Percentiles rank a stretch among this genome's conserved stretches.
Evolutionary conservation across 2,888 invertebrate genomes (phyloP).

Genomic region (Syritta pipiens): DNA sequence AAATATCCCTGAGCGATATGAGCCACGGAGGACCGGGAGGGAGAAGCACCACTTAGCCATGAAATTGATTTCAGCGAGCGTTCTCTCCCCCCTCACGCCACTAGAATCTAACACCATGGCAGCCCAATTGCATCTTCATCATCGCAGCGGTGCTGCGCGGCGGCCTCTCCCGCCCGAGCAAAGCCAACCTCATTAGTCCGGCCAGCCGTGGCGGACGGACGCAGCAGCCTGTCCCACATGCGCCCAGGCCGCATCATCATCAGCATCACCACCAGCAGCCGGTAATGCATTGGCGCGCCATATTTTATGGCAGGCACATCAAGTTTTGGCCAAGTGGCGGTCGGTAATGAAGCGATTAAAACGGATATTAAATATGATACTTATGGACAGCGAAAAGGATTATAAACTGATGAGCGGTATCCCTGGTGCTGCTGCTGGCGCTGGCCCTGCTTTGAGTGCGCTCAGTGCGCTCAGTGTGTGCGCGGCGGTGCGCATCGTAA

Average conservation of each 20-base stretch:
- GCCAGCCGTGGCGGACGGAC: slow-evolving; percentile 34
- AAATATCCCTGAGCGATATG: not conserved
- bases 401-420: slow-evolving; percentile 54
- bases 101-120: slow-evolving; percentile 43
- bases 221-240: slow-evolving; percentile 3
- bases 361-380: slow-evolving; percentile 67
- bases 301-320: slow-evolving; percentile 66
- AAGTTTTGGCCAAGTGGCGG: slow-evolving; percentile 63
- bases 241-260: slow-evolving; percentile 31
- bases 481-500: slow-evolving; percentile 51
- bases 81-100: not conserved
- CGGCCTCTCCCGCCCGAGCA: not conserved
- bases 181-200: slow-evolving; percentile 55
- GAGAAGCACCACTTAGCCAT: slow-evolving; percentile 30
- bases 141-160: not conserved
- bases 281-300: slow-evolving; percentile 62
- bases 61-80: slow-evolving; percentile 42
- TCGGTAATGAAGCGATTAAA: slow-evolving; percentile 68
- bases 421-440: slow-evolving; percentile 19
- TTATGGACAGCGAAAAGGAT: slow-evolving; percentile 67
- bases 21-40: not conserved
- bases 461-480: slow-evolving; percentile 7
- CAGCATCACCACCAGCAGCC: slow-evolving; percentile 43
- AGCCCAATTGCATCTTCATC: slow-evolving; percentile 37
- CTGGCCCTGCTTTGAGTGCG: slow-evolving; percentile 4